Evolutionary conservation across 2,888 invertebrate species (phyloP), one percentile per base, ranked within the genome.

Genomic region (Ormyrus rosae): DNA sequence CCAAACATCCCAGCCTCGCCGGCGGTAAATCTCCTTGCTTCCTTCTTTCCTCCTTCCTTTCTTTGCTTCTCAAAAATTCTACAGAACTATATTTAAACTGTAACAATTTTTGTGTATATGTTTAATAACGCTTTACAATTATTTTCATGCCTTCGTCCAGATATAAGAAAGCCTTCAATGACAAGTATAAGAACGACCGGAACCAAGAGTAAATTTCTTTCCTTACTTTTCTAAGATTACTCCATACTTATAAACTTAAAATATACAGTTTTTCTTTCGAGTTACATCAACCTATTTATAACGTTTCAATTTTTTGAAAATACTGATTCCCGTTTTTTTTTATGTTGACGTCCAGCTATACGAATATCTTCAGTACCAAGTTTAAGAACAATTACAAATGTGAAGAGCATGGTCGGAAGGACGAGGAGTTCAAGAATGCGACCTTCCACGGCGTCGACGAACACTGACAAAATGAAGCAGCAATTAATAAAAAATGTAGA

Each of bases 401-500:
- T n/a, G 0, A 64, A 46, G 48, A 80, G 71, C 6, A 4, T 45
- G 10, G 69, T 46, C 46, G 10, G 58, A 46, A 63, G 2, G 7
- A 19, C 50, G n/a, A 61, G 11, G 13, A 63, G 34, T 3, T 71
- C 68, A 2, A 73, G 48, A 63, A 50, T 19, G 1, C 51, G 58
- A 58, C 19, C 64, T 6, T 73, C 78, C 3, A 67, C 74, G 0
- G 56, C 19, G n/a, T 82, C 80, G 1, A 63, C 58, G 0, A 19
- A n/a, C 3, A 70, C 80, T 0, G 74, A 73, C 3, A 82, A 67
- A 63, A 5, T 82, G 13, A 71, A 78, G 13, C 76, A 80, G 50
- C 72, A 82, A 10, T 67, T 71, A 6, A 19, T 58, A 3, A 82
- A 81, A 60, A 80, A 78, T 46, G 56, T 63, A 1, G 82, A 83